These are phyloP conservation scores for Unio pictorum DNA, from an alignment of 2,888 invertebrate genomes.

Conservation along the genomic window DNA sequence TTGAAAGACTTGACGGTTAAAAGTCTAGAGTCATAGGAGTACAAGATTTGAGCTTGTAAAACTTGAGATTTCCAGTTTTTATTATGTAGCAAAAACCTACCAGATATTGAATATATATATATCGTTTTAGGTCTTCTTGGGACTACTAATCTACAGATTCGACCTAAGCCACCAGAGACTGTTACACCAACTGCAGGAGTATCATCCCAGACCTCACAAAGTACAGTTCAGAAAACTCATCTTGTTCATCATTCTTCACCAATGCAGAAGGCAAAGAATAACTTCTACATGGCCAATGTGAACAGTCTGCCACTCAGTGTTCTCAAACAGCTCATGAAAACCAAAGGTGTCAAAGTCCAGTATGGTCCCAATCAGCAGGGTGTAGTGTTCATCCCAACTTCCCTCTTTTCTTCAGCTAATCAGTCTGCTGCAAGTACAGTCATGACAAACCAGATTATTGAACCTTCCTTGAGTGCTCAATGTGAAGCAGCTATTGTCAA, in stretches of 20 bases:
- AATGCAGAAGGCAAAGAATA: neutral
- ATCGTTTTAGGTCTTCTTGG: too few relatives aligned
- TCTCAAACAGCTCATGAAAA: constrained; percentile 57
- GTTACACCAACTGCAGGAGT: neutral
- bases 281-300: constrained; percentile 47
- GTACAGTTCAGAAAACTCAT: neutral
- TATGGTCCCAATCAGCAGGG: constrained; percentile 39
- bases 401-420: constrained; percentile 5
- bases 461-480: too few relatives aligned
- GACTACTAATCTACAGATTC: too few relatives aligned
- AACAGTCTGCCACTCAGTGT: constrained; percentile 52
- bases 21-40: too few relatives aligned
- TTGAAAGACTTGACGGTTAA: too few relatives aligned
- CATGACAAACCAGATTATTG: constrained; percentile 1
- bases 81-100: too few relatives aligned
- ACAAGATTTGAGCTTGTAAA: too few relatives aligned
- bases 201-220: neutral
- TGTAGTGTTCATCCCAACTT: constrained; percentile 30
- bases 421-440: constrained; percentile 2
- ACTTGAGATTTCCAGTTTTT: too few relatives aligned
- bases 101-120: too few relatives aligned
- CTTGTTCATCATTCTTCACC: too few relatives aligned
- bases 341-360: constrained; percentile 50
- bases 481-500: too few relatives aligned
- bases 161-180: neutral